Evolutionary conservation across 2,797 vertebrate genomes (phyloP).

Genomic region (Heliangelus exortis): DNA sequence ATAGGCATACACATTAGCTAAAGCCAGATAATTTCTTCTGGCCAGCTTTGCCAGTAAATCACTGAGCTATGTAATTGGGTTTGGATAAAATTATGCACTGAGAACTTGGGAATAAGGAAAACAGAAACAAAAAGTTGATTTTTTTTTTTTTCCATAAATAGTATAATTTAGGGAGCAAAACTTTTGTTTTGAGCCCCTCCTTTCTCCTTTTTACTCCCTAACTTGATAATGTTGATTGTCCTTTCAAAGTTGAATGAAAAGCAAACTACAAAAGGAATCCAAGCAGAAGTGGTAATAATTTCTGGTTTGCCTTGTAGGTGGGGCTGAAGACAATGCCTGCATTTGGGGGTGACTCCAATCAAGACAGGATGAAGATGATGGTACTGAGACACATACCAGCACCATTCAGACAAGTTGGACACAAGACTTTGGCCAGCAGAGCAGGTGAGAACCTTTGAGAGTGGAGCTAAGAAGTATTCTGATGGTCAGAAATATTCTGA

Average conservation of each 20-base stretch:
- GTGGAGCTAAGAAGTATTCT: not conserved
- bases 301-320: conserved; percentile 47
- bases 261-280: not conserved
- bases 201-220: not conserved
- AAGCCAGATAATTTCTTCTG: conserved; percentile 70
- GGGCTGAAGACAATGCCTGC: not conserved
- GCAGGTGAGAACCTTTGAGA: conserved; percentile 59
- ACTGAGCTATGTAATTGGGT: conserved; percentile 76
- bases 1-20: conserved; percentile 58
- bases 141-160: not conserved
- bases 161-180: not conserved
- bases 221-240: not conserved
- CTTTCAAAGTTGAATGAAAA: not conserved
- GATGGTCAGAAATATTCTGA: conserved; percentile 32
- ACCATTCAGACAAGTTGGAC: conserved; percentile 30
- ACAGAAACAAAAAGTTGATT: conserved; percentile 17
- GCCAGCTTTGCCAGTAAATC: conserved; percentile 73
- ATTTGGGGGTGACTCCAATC: not conserved
- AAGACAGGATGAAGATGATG: not conserved
- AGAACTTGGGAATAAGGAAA: conserved; percentile 55
- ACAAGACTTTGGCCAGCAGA: conserved; percentile 22
- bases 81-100: conserved; percentile 61
- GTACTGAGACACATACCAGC: not conserved
- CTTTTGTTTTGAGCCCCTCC: not conserved
- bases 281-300: not conserved